These are phyloP conservation scores for Dallia pectoralis DNA, from an alignment of 2,797 vertebrate genomes.

Conservation along the genomic window DNA sequence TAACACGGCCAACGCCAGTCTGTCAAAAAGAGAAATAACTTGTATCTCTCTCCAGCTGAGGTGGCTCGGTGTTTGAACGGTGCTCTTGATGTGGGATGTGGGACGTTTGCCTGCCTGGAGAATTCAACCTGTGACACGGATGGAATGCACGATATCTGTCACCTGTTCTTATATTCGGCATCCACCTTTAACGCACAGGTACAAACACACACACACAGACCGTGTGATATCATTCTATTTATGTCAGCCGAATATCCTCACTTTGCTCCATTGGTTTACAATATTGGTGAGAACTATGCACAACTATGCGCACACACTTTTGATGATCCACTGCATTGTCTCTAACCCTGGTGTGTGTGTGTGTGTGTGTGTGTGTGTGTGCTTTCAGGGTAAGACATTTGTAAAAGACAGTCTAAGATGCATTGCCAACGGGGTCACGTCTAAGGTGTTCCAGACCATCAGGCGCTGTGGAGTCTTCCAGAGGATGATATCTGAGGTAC, in stretches of 20 bases:
- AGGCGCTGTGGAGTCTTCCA: conserved; percentile 91
- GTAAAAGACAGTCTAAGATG: conserved; percentile 96
- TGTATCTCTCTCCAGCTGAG: conserved; percentile 73
- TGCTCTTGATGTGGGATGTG: conserved; percentile 89
- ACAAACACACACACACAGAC: conserved; percentile 29
- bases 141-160: conserved; percentile 94
- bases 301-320: not conserved
- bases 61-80: conserved; percentile 87
- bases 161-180: conserved; percentile 88
- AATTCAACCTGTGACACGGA: conserved; percentile 97
- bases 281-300: too few species aligned
- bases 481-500: conserved; percentile 88
- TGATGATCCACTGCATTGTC: not conserved
- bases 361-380: not conserved
- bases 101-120: conserved; percentile 93
- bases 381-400: conserved; percentile 87
- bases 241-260: too few species aligned
- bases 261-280: too few species aligned
- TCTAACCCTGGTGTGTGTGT: not conserved
- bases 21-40: not conserved
- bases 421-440: conserved; percentile 84
- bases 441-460: conserved; percentile 88
- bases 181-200: conserved; percentile 96
- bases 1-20: not conserved
- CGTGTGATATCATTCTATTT: too few species aligned